A percentile compares a stretch with the other conserved stretches of the same genome.
Conservation (phyloP, 2,113 vertebrate species). For the Egretta garzetta region DNA sequence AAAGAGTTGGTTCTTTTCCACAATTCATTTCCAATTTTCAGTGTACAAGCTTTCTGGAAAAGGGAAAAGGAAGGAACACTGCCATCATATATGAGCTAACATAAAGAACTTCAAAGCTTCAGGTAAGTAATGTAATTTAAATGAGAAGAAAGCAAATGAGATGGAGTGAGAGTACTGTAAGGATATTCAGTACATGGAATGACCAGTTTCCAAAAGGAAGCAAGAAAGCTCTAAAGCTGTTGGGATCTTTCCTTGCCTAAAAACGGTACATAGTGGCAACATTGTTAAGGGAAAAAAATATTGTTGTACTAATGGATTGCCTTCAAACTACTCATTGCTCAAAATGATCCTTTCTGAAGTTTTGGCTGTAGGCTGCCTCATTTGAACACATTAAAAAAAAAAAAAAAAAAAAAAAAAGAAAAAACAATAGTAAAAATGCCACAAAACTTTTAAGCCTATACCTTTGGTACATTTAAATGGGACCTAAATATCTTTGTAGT, state of each 20-base stretch:
- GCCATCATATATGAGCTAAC: neutral
- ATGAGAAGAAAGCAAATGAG: neutral
- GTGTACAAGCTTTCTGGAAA: neutral
- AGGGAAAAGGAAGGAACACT: neutral
- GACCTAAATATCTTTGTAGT: neutral
- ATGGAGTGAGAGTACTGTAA: neutral
- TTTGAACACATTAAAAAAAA: neutral
- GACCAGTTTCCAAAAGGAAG: neutral
- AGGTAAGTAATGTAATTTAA: neutral
- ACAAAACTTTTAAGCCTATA: neutral
- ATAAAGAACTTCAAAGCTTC: neutral
- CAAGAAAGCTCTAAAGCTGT: neutral
- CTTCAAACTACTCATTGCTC: neutral
- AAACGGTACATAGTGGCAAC: neutral
- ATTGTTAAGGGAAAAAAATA: neutral
- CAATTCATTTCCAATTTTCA: neutral
- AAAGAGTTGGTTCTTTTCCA: neutral
- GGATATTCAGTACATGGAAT: neutral
- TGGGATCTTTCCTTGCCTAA: neutral
- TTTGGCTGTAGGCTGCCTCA: neutral
- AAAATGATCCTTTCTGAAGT: neutral
- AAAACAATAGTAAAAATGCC: neutral
- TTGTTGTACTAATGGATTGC: neutral
- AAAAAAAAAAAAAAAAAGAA: neutral
- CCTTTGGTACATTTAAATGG: neutral